Evolutionary conservation across 2,888 invertebrate genomes (phyloP).

Genomic region (Heliconius hortense): DNA sequence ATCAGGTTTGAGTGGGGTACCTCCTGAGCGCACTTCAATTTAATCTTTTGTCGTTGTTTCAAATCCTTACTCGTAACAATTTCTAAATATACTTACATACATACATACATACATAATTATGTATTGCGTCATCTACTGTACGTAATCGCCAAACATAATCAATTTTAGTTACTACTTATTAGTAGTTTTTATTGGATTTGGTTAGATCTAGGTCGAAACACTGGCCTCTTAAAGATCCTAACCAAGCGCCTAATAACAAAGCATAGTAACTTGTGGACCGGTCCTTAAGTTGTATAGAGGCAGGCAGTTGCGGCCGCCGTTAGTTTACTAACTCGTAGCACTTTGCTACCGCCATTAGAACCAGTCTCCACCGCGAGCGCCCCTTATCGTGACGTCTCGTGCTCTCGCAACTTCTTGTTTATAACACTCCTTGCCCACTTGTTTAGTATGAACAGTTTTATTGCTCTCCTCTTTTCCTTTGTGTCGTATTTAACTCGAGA

Average conservation of each 20-base stretch:
- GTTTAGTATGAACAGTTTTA: conserved; percentile 41
- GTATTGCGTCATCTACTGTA: not conserved
- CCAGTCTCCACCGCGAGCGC: conserved; percentile 49
- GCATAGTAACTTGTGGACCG: conserved; percentile 45
- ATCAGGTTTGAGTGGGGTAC: conserved; percentile 39
- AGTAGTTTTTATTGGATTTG: not conserved
- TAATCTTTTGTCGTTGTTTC: conserved; percentile 26
- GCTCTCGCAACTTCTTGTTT: conserved; percentile 52
- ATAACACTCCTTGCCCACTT: conserved; percentile 43
- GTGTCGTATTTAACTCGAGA: not conserved
- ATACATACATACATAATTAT: not conserved
- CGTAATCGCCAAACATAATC: not conserved
- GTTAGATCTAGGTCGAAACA: not conserved
- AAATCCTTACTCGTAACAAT: not conserved
- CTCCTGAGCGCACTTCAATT: conserved; percentile 38
- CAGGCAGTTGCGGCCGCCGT: conserved; percentile 62
- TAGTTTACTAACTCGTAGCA: conserved; percentile 57
- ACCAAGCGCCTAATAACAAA: conserved; percentile 45
- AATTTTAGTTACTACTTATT: not conserved
- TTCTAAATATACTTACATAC: not conserved
- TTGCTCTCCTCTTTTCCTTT: conserved; percentile 28
- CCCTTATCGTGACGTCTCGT: conserved; percentile 52
- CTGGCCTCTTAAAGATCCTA: conserved; percentile 5
- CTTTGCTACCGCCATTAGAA: conserved; percentile 56
- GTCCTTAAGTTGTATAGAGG: conserved; percentile 51